phyloP scores from a whole-genome alignment of 2,113 vertebrate genomes.

The Mirza zaza region DNA sequence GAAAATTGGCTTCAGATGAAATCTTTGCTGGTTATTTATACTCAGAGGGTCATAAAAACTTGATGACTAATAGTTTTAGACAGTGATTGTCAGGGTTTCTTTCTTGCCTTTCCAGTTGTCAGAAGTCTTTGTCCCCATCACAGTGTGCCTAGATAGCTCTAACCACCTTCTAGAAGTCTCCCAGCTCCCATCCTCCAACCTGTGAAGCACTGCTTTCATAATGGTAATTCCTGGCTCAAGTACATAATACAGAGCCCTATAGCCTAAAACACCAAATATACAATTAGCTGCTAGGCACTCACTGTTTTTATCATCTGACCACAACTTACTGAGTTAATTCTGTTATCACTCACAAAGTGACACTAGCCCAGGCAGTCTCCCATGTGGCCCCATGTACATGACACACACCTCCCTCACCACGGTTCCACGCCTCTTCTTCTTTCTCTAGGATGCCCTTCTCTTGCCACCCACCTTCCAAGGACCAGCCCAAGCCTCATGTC shows the following conservation, averaged over 20 bases:
- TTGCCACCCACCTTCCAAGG: neutral
- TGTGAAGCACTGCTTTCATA: neutral
- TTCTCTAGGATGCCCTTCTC: neutral
- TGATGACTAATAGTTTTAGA: constrained; percentile 33
- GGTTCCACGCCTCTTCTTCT: neutral
- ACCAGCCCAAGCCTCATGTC: neutral
- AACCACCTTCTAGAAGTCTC: constrained; percentile 7
- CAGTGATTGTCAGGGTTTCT: neutral
- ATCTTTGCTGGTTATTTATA: constrained; percentile 22
- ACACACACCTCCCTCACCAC: neutral
- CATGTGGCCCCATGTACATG: neutral
- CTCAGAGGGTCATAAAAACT: neutral
- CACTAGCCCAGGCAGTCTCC: neutral
- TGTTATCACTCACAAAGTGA: neutral
- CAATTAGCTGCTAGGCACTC: neutral
- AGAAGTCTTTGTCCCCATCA: neutral
- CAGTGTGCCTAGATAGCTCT: neutral
- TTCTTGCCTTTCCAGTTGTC: neutral
- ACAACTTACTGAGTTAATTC: neutral
- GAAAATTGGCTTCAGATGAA: constrained; percentile 49
- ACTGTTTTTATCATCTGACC: neutral
- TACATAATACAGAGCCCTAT: neutral
- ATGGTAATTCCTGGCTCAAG: neutral
- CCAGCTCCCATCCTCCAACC: neutral
- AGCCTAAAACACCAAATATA: neutral